Evolutionary conservation across 2,888 invertebrate species (phyloP), one percentile per base, ranked within the genome.

Genomic region (Litoditis marina): DNA sequence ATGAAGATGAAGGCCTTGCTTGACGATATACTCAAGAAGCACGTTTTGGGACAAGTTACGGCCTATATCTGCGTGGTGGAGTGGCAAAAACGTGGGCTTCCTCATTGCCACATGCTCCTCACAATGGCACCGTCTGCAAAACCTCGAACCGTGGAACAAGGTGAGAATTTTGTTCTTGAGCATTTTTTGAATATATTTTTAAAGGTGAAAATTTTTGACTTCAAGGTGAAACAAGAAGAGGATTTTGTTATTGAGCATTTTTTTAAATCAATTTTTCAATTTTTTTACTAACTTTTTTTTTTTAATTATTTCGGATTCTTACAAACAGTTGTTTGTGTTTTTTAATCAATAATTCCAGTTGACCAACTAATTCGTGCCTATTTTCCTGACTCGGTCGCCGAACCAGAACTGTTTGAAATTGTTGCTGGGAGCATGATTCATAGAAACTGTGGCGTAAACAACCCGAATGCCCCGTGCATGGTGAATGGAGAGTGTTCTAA

Each of bases 401-500:
- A 80, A 46, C 71, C 74, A 2, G 46, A 51, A 1, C 65, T 78
- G 4, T 60, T 51, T 47, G 62, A 63, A 6, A 51, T 71, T 13
- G 66, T 81, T 6, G 25, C 51, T 2, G 68, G 34, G 1, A 34
- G 57, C 16, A 81, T 76, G 77, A 59, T 81, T 2, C 80, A 79
- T 63, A 64, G 76, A 0, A 74, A 74, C 7, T 80, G 79, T 53
- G 80, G 78, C 6, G 30, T 22, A 4, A 27, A 60, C 6, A 80
- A 81, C 55, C 60, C 62, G 28, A 46, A 57, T 5, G 36, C 83
- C 30, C 80, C 83, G 1, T 85, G 84, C 74, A 85, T 84, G 84
- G 64, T 65, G n/a, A 71, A 82, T 50, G 81, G 34, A 8, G 51
- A 31, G 3, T 85, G 85, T 73, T 68, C 77, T 0, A 85, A 85